Evolutionary conservation across 35 echinoderm and acorn worm genomes (phyloP).

Genomic region (Eucidaris tribuloides): DNA sequence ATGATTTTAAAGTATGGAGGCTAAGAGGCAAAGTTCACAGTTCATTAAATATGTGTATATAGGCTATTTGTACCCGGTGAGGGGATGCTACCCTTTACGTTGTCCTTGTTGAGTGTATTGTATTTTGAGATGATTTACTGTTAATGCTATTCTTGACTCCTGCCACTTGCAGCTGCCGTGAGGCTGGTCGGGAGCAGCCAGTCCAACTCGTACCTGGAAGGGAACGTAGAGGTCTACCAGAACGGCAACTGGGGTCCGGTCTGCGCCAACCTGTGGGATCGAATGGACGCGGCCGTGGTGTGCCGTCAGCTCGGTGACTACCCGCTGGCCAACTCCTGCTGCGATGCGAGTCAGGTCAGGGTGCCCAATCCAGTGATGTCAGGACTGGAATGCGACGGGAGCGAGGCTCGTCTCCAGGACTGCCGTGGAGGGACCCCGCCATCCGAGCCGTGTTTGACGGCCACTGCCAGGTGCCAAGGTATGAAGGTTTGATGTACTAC

Average conservation of each 20-base stretch:
- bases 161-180: conserved; percentile 40
- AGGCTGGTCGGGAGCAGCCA: conserved; percentile 17
- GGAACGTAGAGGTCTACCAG: conserved; percentile 34
- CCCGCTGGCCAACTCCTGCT: conserved; percentile 20
- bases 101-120: neutral
- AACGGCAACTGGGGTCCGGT: conserved; percentile 44
- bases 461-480: conserved; percentile 69
- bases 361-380: neutral
- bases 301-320: conserved; percentile 58
- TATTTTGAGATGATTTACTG: neutral
- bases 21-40: too few species aligned
- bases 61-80: too few species aligned
- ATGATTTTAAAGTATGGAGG: too few species aligned
- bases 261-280: conserved; percentile 42
- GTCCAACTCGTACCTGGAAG: conserved; percentile 8
- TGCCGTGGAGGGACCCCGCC: conserved; percentile 3
- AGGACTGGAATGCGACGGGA: conserved; percentile 40
- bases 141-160: neutral
- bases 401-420: conserved; percentile 45
- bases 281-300: conserved; percentile 29
- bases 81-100: neutral
- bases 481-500: neutral
- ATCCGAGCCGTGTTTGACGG: neutral
- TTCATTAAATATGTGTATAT: too few species aligned
- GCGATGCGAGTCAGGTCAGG: neutral